phyloP scores from a whole-genome alignment of 2,888 invertebrate species.

The Apodemia mormo region DNA sequence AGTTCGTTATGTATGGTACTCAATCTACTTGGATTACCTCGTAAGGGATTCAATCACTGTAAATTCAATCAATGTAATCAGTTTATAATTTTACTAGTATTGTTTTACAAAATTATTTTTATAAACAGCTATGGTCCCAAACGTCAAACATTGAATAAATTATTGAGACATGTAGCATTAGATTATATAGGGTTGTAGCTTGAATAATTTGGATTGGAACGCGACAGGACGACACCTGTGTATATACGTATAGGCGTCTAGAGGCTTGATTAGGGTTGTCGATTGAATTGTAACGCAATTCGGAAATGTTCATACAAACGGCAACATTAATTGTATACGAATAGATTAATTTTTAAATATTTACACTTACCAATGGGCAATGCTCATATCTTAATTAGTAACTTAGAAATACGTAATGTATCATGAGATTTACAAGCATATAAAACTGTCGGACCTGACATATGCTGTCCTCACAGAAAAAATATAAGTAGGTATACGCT shows the following conservation, averaged over 20 bases:
- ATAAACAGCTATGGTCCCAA: not conserved
- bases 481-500: too few relatives aligned
- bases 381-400: too few relatives aligned
- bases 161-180: slow-evolving; percentile 25
- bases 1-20: too few relatives aligned
- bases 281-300: slow-evolving; percentile 57
- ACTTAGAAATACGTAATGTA: too few relatives aligned
- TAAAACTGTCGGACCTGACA: too few relatives aligned
- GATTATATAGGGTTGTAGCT: slow-evolving; percentile 50
- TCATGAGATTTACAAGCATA: too few relatives aligned
- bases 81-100: too few relatives aligned
- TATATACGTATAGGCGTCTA: slow-evolving; percentile 14
- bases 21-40: too few relatives aligned
- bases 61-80: too few relatives aligned
- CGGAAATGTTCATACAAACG: slow-evolving; percentile 52
- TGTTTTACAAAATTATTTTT: not conserved
- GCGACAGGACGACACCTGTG: slow-evolving; percentile 32
- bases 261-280: slow-evolving; percentile 48
- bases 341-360: too few relatives aligned
- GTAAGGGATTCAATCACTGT: too few relatives aligned
- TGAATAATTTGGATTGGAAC: slow-evolving; percentile 45
- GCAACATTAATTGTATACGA: slow-evolving; percentile 22
- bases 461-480: too few relatives aligned
- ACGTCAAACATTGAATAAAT: slow-evolving; percentile 19
- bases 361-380: not conserved